Conservation (phyloP, 2,113 vertebrate genomes). For the Holacanthus passer region DNA sequence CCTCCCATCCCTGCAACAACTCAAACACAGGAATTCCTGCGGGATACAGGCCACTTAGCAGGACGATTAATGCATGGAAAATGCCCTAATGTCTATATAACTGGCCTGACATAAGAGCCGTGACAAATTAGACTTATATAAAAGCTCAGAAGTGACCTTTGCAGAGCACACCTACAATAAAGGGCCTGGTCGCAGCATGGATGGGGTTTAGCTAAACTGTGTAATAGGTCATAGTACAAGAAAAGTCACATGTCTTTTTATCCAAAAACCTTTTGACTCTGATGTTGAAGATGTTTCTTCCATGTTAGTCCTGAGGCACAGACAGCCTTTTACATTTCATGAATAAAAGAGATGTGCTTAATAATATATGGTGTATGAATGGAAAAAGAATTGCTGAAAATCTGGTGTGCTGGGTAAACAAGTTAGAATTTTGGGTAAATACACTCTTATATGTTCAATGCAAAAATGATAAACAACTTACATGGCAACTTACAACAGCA, state of each 20-base stretch:
- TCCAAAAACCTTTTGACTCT: slow-evolving; percentile 11
- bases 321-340: slow-evolving; percentile 40
- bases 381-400: slow-evolving; percentile 13
- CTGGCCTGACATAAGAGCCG: slow-evolving; percentile 34
- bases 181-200: not conserved
- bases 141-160: slow-evolving; percentile 48
- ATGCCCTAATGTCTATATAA: slow-evolving; percentile 54
- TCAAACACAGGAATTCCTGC: slow-evolving; percentile 84
- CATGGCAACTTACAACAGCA: not conserved
- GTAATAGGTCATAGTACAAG: not conserved
- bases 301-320: slow-evolving; percentile 4
- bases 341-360: slow-evolving; percentile 62
- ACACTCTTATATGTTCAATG: not conserved
- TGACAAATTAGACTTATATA: slow-evolving; percentile 55
- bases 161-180: slow-evolving; percentile 12
- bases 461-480: not conserved
- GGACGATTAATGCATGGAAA: slow-evolving; percentile 77
- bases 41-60: slow-evolving; percentile 74
- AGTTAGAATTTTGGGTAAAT: not conserved
- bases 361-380: slow-evolving; percentile 48
- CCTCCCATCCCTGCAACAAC: slow-evolving; percentile 51
- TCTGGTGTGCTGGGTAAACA: not conserved
- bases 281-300: slow-evolving; percentile 13
- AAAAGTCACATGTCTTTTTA: slow-evolving; percentile 30
- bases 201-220: not conserved